Base-by-base conservation (phyloP, 2,113 vertebrate genomes). In the Lepus europaeus region DNA sequence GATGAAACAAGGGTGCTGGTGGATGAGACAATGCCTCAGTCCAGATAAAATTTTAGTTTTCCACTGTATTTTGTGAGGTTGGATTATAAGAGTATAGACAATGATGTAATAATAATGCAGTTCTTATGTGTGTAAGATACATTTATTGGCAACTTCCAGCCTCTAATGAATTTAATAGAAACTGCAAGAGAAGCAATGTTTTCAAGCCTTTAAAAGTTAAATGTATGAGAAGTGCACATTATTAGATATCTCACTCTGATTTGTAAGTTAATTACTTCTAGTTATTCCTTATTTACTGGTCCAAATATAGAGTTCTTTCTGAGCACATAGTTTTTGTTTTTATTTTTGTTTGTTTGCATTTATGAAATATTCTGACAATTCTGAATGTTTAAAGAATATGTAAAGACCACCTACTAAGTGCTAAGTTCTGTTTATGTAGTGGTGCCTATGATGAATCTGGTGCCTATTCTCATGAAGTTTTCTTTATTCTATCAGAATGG, bases 201-300 rank as follows among this genome's bases (percentile, higher is more conserved):
- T 82, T 17, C 17, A 53, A 83, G 22, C 9, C 86, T 92, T 91
- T 78, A 1, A 77, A 78, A 94, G 5, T 29, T 79, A 64, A 77
- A 61, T 80, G 6, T 81, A 56, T 63, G 68, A 68, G 45, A 79
- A 77, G 4, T 39, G 19, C 51, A 92, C 20, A 17, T 92, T 76
- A 66, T 61, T 13, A 77, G 53, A 33, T 80, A 33, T 93, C 90
- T 81, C 89, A 56, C 81, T 29, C 12, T 79, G 29, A 70, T 56
- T 78, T 82, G 3, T 70, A 39, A 80, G 51, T 89, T 68, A 90
- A 90, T 85, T 90, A 85, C 5, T 88, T 90, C 63, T 74, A 59
- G 16, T 51, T 70, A 13, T 66, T 68, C 23, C 63, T 5, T 6
- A 63, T 51, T 69, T 91, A 69, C 16, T 91, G 12, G 23, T 64